A percentile compares a stretch with the other conserved stretches of the same genome.
Evolutionary conservation across 2,113 vertebrate species (phyloP).

Genomic region (Brevimyrus niger): DNA sequence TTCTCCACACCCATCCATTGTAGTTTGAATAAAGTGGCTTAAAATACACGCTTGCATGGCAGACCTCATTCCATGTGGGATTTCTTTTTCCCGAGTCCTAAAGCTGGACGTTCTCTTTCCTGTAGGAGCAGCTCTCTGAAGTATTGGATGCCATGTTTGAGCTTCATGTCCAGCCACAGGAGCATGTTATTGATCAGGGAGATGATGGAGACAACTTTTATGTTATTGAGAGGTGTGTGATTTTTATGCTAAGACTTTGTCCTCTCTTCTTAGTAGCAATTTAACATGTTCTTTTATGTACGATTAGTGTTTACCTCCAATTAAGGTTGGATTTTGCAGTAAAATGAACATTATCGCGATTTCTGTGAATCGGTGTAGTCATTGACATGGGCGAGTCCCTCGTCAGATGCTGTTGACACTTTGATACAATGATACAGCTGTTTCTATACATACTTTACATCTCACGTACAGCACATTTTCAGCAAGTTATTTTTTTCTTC

Average conservation of each 20-base stretch:
- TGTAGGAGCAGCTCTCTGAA: constrained; percentile 83
- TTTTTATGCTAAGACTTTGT: not conserved
- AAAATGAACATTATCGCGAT: not conserved
- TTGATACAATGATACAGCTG: not conserved
- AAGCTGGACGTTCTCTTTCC: constrained; percentile 4
- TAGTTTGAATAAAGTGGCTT: not conserved
- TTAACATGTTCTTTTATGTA: not conserved
- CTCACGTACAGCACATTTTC: not conserved
- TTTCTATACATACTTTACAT: not conserved
- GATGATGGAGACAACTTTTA: constrained; percentile 99
- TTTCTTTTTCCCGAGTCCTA: not conserved
- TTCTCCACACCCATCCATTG: not conserved
- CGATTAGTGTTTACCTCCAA: not conserved
- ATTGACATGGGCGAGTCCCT: not conserved
- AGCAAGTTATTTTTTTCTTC: not conserved
- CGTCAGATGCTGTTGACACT: too few relatives aligned
- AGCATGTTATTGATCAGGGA: constrained; percentile 96
- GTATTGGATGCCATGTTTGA: constrained; percentile 99
- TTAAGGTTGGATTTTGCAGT: not conserved
- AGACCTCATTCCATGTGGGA: not conserved
- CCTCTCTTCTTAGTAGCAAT: not conserved
- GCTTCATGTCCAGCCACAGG: constrained; percentile 74
- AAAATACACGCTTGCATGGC: not conserved
- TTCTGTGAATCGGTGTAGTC: not conserved
- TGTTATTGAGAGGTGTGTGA: constrained; percentile 81